phyloP scores from a whole-genome alignment of 2,888 invertebrate species.

The Drosophila rubida region DNA sequence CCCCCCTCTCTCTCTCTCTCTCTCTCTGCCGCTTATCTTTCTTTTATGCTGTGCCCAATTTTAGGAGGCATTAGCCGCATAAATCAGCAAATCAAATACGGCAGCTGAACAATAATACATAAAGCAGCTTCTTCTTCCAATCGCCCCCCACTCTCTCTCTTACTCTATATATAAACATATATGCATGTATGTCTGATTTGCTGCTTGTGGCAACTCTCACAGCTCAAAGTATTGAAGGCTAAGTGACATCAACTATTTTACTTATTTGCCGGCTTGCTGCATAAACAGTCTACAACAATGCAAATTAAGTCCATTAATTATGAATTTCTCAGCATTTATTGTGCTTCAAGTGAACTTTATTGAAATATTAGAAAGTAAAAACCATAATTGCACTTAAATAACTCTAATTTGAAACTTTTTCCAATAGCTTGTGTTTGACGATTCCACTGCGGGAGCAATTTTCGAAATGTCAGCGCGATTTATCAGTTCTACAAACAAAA shows the following conservation, averaged over 20 bases:
- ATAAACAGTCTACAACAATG: no score
- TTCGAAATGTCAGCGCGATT: no score
- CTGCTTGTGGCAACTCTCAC: not conserved
- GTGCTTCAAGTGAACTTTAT: no score
- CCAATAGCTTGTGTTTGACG: no score
- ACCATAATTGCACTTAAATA: no score
- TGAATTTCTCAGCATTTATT: no score
- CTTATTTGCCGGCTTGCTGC: no score
- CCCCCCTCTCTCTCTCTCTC: not conserved
- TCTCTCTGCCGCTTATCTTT: not conserved
- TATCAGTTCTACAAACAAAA: no score
- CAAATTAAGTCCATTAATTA: no score
- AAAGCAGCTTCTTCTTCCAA: constrained; percentile 1
- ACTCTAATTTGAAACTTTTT: no score
- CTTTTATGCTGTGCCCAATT: not conserved
- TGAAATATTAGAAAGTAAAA: no score
- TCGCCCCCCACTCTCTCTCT: not conserved
- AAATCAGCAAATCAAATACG: constrained; percentile 59
- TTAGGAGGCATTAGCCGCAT: constrained; percentile 39
- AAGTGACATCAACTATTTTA: not conserved
- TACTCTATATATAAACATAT: not conserved
- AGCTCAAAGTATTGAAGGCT: not conserved
- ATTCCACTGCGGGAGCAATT: no score
- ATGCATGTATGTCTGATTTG: not conserved
- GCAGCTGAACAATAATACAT: constrained; percentile 49